Percentiles rank a stretch among this genome's conserved stretches.
These are phyloP conservation scores for Nasonia giraulti DNA, from an alignment of 1,140 invertebrate genomes.

Conservation along the genomic window DNA sequence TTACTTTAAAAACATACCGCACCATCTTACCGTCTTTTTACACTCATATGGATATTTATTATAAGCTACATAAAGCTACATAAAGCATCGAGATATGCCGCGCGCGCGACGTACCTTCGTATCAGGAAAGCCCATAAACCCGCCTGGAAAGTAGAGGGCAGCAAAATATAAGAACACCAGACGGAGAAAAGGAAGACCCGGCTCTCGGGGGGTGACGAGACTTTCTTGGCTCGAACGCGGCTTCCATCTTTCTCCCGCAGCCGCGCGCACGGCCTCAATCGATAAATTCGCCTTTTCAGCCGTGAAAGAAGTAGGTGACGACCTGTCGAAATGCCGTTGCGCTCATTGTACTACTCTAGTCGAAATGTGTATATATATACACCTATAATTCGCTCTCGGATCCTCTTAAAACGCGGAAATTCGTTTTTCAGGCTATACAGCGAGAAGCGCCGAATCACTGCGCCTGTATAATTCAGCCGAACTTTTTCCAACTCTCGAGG, in stretches of 20 bases:
- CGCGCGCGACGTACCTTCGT: too few relatives aligned
- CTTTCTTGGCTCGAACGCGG: neutral
- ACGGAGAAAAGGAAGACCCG: too few relatives aligned
- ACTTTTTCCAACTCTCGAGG: neutral
- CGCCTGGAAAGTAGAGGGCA: too few relatives aligned
- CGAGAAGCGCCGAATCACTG: neutral
- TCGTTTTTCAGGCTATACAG: neutral
- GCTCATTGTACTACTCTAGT: slow-evolving; percentile 1
- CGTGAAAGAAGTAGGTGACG: neutral
- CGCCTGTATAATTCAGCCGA: slow-evolving; percentile 11
- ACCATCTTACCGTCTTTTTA: too few relatives aligned
- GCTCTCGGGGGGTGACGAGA: neutral
- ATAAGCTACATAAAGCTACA: too few relatives aligned
- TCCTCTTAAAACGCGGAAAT: slow-evolving; percentile 1
- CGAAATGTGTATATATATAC: neutral
- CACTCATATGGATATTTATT: too few relatives aligned
- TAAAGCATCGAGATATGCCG: too few relatives aligned
- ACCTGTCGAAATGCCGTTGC: neutral
- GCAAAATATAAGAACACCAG: neutral
- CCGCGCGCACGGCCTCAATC: neutral
- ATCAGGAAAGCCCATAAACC: too few relatives aligned
- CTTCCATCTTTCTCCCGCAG: neutral
- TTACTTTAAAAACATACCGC: too few relatives aligned
- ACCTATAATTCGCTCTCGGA: neutral
- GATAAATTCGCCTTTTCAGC: slow-evolving; percentile 29